Base-by-base conservation (phyloP, 2,797 vertebrate genomes). In the Euphonia xanthogaster region DNA sequence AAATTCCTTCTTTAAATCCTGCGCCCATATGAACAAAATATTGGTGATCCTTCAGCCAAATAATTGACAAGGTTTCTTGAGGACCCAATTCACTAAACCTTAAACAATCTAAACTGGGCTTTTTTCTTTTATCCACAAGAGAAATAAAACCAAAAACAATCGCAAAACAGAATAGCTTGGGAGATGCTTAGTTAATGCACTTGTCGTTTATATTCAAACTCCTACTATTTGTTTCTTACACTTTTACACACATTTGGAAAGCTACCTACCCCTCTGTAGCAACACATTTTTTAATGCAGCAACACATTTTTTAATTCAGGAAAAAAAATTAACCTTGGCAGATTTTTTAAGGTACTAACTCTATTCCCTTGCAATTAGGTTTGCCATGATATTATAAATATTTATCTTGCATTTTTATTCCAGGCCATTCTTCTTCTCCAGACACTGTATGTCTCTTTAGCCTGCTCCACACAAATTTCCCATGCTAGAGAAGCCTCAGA, bases 321-420 rank as follows among this genome's bases (percentile, higher is more conserved):
- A 54, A 66, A 60, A 61, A 77, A 88, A 93, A 48, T 63, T 91
- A 93, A 95, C 73, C 88, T 94, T 81, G 60, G 39, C 77, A 93
- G 48, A 70, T 78, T 91, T 65, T n/a, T 78, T 91, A 81, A 93
- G 50, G 81, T 90, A 84, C 62, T 73, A 93, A 88, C 72, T 93
- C 39, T 61, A 85, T 87, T 83, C 35, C 48, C 28, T 82, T 91
- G 70, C 44, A 77, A 72, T 85, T 87, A 82, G 28, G 27, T 87
- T 96, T 92, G 91, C 35, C 54, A 67, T 72, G n/a, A 72, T 82
- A 90, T 65, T 88, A 85, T 91, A 96, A 94, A 86, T 86, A 88
- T 93, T 90, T 96, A 61, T 72, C 65, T 92, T 80, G 3, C 27
- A 70, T 89, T 93, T 91, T 95, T 88, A 96, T 96, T 95, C 60